These are phyloP conservation scores for Furcula furcula DNA, from an alignment of 2,888 invertebrate species.

Conservation along the genomic window DNA sequence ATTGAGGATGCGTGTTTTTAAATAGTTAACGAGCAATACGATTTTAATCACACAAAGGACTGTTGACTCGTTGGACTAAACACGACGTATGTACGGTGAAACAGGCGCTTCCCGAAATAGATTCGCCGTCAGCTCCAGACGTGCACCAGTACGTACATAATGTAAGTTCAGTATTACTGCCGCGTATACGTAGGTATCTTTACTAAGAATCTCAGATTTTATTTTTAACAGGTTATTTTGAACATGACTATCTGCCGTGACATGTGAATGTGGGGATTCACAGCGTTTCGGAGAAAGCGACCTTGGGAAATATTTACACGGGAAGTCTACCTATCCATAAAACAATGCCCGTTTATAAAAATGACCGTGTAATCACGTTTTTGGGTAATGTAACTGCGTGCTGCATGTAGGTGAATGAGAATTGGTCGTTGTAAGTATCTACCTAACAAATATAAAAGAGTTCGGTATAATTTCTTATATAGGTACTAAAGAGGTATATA, in stretches of 20 bases:
- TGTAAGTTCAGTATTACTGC: constrained; percentile 45
- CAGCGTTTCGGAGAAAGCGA: constrained; percentile 29
- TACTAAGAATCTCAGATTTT: constrained; percentile 60
- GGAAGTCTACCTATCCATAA: constrained; percentile 1
- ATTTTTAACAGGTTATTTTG: constrained; percentile 66
- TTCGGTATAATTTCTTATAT: no score
- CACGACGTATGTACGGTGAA: constrained; percentile 50
- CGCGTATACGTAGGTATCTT: constrained; percentile 34
- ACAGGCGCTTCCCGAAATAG: constrained; percentile 70
- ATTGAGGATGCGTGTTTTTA: constrained; percentile 53
- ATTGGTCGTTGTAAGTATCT: no score
- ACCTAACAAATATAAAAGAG: no score
- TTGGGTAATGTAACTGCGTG: no score
- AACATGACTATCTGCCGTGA: constrained; percentile 36
- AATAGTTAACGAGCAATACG: constrained; percentile 58
- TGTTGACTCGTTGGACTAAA: constrained; percentile 57
- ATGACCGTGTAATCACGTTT: no score
- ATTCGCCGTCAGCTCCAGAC: constrained; percentile 68
- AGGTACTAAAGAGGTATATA: no score
- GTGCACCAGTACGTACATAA: constrained; percentile 49
- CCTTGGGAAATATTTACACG: constrained; percentile 18
- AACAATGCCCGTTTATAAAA: no score
- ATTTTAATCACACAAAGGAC: constrained; percentile 75
- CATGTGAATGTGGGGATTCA: constrained; percentile 24
- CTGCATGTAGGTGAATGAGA: no score